Evolutionary conservation across 2,888 invertebrate genomes (phyloP).

Genomic region (Caenorhabditis panamensis): DNA sequence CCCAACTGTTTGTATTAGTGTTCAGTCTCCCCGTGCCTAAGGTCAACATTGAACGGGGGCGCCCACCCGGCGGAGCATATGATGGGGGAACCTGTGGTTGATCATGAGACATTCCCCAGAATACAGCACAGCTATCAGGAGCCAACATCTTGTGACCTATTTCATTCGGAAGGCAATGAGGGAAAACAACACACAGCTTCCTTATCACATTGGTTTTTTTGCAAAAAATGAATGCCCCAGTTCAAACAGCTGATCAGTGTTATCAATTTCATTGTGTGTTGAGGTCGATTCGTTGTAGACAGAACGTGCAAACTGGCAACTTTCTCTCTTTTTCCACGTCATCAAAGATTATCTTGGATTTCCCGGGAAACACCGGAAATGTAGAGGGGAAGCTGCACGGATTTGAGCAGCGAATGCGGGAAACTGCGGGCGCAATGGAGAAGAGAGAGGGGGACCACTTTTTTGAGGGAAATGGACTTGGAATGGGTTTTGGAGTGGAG

Average conservation of each 20-base stretch:
- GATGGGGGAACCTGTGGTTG: constrained; percentile 7
- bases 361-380: neutral
- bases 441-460: too few species aligned
- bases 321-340: neutral
- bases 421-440: too few species aligned
- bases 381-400: neutral
- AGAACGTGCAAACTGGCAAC: too few species aligned
- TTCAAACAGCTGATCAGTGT: too few species aligned
- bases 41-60: constrained; percentile 39
- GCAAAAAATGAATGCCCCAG: too few species aligned
- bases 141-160: neutral
- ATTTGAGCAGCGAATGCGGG: neutral
- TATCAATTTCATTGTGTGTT: too few species aligned
- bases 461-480: too few species aligned
- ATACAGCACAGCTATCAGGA: neutral
- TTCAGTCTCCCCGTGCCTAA: constrained; percentile 38
- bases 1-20: constrained; percentile 43
- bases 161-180: neutral
- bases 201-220: neutral
- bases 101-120: neutral
- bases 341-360: neutral
- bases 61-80: constrained; percentile 19
- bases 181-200: neutral
- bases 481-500: too few species aligned
- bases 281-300: too few species aligned